These are phyloP conservation scores for Charanyca ferruginea DNA, from an alignment of 2,888 invertebrate genomes.

Conservation along the genomic window DNA sequence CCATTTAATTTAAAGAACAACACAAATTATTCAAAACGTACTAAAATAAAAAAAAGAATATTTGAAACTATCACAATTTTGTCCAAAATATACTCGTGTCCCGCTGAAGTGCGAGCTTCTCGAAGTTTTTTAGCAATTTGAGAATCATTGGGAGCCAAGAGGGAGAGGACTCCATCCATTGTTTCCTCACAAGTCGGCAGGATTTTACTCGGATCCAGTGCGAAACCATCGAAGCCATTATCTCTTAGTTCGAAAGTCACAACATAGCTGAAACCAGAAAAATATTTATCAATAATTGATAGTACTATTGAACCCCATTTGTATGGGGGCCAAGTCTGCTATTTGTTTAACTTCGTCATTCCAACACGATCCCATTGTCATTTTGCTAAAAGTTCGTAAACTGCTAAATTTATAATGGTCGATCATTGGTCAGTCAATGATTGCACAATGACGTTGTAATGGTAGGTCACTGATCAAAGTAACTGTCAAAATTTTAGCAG, in stretches of 20 bases:
- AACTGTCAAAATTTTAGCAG: no score
- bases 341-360: no score
- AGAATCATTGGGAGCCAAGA: slow-evolving; percentile 59
- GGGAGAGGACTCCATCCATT: slow-evolving; percentile 85
- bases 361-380: no score
- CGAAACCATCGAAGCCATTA: slow-evolving; percentile 92
- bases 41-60: slow-evolving; percentile 74
- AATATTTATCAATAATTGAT: background rate
- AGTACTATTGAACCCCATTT: no score
- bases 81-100: slow-evolving; percentile 54
- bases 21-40: slow-evolving; percentile 65
- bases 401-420: no score
- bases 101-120: background rate
- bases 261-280: slow-evolving; percentile 82
- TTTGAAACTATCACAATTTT: slow-evolving; percentile 68
- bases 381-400: no score
- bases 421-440: no score
- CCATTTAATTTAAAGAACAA: slow-evolving; percentile 1
- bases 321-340: no score
- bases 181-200: slow-evolving; percentile 92
- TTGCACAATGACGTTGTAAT: no score
- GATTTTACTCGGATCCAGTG: slow-evolving; percentile 92
- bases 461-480: no score
- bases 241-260: slow-evolving; percentile 93
- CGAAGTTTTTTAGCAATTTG: background rate